Conservation (phyloP, 2,113 vertebrate genomes). For the Fulmarus glacialis region DNA sequence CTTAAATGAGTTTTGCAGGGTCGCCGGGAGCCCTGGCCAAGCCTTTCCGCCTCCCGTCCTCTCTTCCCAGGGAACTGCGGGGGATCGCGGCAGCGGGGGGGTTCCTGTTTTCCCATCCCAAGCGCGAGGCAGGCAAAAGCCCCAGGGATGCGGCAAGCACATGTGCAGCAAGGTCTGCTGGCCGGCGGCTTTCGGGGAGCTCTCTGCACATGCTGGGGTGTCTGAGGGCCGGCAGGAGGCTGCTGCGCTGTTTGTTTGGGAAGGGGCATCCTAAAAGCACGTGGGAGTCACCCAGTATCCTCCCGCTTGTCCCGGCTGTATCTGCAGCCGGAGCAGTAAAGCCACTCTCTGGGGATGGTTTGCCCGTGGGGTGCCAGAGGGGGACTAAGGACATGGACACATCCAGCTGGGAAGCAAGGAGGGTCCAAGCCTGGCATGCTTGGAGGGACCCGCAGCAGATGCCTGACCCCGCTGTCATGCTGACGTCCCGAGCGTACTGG, state of each 20-base stretch:
- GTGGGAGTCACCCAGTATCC: neutral
- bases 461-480: fast-evolving
- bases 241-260: neutral
- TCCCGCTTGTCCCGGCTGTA: neutral
- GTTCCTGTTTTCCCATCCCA: conserved; percentile 35
- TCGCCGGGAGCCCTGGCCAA: neutral
- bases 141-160: neutral
- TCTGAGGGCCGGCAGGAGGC: neutral
- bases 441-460: neutral
- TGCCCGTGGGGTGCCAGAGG: neutral
- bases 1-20: conserved; percentile 48
- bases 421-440: neutral
- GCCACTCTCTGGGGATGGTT: neutral
- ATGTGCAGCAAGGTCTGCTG: fast-evolving
- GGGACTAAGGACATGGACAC: neutral
- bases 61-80: neutral
- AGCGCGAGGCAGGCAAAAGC: neutral
- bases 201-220: neutral
- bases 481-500: fast-evolving
- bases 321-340: neutral
- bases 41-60: neutral
- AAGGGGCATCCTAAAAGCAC: neutral
- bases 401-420: neutral
- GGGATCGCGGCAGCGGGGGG: neutral
- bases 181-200: fast-evolving